Percentiles rank a stretch among this genome's conserved stretches.
These are phyloP conservation scores for Diploptera punctata DNA, from an alignment of 2,888 invertebrate species.

Conservation along the genomic window DNA sequence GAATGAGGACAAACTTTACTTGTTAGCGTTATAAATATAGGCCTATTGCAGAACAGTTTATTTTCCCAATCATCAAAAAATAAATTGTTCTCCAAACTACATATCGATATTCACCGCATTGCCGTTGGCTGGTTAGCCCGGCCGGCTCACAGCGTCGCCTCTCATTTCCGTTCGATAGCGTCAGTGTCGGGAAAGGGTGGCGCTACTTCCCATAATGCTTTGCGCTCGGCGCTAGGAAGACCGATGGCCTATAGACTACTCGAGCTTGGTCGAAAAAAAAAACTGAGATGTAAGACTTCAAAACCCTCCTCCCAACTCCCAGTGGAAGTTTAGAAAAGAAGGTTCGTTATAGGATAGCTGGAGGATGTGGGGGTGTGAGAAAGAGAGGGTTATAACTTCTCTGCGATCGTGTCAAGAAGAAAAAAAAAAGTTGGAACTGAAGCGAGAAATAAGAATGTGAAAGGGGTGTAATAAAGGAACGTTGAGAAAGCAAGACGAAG, in stretches of 20 bases:
- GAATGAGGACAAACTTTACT: too few species aligned
- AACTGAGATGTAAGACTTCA: background rate
- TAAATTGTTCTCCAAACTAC: too few species aligned
- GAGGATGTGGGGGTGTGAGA: background rate
- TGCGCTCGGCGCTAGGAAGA: conserved; percentile 23
- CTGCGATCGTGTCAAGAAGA: background rate
- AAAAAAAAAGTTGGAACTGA: background rate
- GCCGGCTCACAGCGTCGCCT: conserved; percentile 22
- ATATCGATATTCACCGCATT: conserved; percentile 13
- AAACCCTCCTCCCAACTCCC: background rate
- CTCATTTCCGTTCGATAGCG: conserved; percentile 38
- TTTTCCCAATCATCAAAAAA: too few species aligned
- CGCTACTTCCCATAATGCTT: conserved; percentile 19
- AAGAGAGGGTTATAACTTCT: background rate
- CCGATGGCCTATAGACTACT: conserved; percentile 2
- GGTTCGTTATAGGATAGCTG: conserved; percentile 3
- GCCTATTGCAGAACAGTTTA: too few species aligned
- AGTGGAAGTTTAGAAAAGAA: conserved; percentile 14
- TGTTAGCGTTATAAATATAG: too few species aligned
- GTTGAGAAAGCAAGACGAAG: too few species aligned
- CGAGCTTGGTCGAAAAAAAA: background rate
- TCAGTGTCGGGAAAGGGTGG: conserved; percentile 24
- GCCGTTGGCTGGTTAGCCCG: conserved; percentile 19
- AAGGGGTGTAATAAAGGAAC: background rate
- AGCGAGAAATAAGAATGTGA: conserved; percentile 9